Evolutionary conservation across 2,888 invertebrate genomes (phyloP).

Genomic region (Troides oblongomaculatus): DNA sequence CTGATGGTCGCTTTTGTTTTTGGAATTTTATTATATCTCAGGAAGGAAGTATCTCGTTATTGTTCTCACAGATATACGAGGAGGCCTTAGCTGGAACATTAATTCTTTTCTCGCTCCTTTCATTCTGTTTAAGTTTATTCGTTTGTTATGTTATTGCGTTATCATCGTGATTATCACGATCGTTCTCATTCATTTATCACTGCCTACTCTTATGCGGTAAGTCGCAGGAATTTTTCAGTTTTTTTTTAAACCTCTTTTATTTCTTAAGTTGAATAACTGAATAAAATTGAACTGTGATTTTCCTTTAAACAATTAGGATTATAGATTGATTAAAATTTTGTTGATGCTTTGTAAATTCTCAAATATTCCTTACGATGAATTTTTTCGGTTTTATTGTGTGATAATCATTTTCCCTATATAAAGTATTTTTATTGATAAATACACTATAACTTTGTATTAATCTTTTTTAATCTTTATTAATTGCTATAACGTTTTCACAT

Average conservation of each 20-base stretch:
- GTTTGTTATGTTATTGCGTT: slow-evolving; percentile 6
- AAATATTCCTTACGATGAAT: background rate
- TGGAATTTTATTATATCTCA: slow-evolving; percentile 27
- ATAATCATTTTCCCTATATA: no score
- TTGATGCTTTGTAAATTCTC: background rate
- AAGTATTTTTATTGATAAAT: no score
- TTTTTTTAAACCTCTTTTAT: background rate
- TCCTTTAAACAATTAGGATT: background rate
- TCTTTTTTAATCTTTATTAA: no score
- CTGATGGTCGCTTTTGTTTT: slow-evolving; percentile 29
- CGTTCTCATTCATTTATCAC: background rate
- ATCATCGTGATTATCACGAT: slow-evolving; percentile 9
- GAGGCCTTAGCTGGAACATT: slow-evolving; percentile 11
- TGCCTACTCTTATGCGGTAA: no score
- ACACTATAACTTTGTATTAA: no score
- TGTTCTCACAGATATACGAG: slow-evolving; percentile 20
- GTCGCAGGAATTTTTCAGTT: background rate
- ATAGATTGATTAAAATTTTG: background rate
- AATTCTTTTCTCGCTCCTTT: slow-evolving; percentile 6
- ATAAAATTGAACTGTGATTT: background rate
- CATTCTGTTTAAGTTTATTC: slow-evolving; percentile 18
- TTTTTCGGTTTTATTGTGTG: no score
- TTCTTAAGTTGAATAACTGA: background rate
- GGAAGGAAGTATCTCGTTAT: slow-evolving; percentile 20
- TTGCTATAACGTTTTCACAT: no score